phyloP scores from a whole-genome alignment of 2,797 vertebrate species.

The Macropodus opercularis region DNA sequence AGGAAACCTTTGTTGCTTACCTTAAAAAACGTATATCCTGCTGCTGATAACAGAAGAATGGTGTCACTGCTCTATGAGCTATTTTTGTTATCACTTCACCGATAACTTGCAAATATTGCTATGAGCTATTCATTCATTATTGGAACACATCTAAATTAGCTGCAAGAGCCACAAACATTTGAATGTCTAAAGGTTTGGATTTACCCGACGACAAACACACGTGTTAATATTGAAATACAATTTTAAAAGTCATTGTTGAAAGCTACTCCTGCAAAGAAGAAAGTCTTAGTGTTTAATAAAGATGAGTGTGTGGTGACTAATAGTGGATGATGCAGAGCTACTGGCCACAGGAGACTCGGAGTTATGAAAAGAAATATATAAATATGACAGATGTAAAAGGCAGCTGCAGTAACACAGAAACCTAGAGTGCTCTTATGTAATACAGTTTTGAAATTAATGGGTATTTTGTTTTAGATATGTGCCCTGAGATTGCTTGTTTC shows the following conservation, averaged over 20 bases:
- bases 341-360: slow-evolving; percentile 48
- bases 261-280: not conserved
- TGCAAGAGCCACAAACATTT: too few relatives aligned
- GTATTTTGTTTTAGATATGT: slow-evolving; percentile 28
- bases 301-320: slow-evolving; percentile 37
- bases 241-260: not conserved
- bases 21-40: not conserved
- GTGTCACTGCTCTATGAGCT: not conserved
- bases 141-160: slow-evolving; percentile 35
- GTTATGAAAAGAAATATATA: too few relatives aligned
- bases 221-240: not conserved
- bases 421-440: slow-evolving; percentile 31
- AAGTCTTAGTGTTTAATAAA: slow-evolving; percentile 14
- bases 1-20: rapidly evolving
- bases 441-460: slow-evolving; percentile 42
- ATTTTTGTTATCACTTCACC: not conserved
- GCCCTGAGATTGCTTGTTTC: slow-evolving; percentile 13
- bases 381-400: slow-evolving; percentile 52
- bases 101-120: slow-evolving; percentile 16
- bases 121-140: slow-evolving; percentile 14
- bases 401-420: slow-evolving; percentile 23
- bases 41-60: not conserved
- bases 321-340: slow-evolving; percentile 42
- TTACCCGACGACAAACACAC: not conserved
- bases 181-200: not conserved